Evolutionary conservation across 2,797 vertebrate species (phyloP).

Genomic region (Coranthus polyacanthus): DNA sequence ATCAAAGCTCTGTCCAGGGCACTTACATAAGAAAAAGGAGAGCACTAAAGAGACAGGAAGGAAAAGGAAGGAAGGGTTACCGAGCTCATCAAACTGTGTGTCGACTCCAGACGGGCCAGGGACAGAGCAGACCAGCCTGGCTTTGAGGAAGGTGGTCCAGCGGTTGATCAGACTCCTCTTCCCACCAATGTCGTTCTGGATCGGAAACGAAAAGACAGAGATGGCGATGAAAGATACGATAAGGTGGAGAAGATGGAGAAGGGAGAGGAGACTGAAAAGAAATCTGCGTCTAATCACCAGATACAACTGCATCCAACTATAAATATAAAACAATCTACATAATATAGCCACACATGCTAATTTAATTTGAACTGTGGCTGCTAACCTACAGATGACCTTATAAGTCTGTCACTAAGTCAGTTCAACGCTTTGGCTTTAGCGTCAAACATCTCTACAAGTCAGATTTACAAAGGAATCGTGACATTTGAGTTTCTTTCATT

Average conservation of each 20-base stretch:
- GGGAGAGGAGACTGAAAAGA: background rate
- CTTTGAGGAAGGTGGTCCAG: constrained; percentile 91
- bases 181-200: constrained; percentile 89
- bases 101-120: constrained; percentile 85
- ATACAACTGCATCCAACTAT: too few relatives aligned
- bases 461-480: too few relatives aligned
- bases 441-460: too few relatives aligned
- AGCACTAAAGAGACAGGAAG: background rate
- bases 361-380: too few relatives aligned
- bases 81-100: constrained; percentile 89
- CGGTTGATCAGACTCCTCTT: constrained; percentile 91
- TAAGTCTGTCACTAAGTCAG: too few relatives aligned
- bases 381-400: too few relatives aligned
- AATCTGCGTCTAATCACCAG: too few relatives aligned
- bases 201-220: background rate
- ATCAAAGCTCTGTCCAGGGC: background rate
- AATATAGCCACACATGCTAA: too few relatives aligned
- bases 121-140: constrained; percentile 88
- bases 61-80: constrained; percentile 68
- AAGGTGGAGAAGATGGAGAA: background rate
- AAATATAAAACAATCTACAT: too few relatives aligned
- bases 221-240: background rate
- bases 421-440: too few relatives aligned
- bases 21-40: background rate
- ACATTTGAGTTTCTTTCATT: too few relatives aligned